Base-by-base conservation (phyloP, 2,888 invertebrate genomes). In the Cactoblastis cactorum region DNA sequence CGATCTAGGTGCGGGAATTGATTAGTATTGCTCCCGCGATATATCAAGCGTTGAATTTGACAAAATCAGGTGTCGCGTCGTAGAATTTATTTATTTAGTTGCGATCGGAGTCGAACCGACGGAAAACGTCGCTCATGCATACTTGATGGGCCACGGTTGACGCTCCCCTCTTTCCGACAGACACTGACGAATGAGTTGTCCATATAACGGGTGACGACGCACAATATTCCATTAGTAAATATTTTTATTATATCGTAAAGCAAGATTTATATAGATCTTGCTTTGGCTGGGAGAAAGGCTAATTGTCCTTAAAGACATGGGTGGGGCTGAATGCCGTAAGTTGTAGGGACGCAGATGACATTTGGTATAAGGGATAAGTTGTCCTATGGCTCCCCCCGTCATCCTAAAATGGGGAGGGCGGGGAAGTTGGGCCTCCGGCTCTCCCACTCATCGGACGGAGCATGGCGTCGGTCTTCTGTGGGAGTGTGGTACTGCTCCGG, bases 91-190 rank as follows among this genome's bases (percentile, higher is more conserved):
- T 52, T 53, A 55, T 53, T 56, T 55, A 56, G 56, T 53, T 52
- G 49, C 51, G 50, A 53, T 57, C 43, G 49, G 52, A 57, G 54
- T 51, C 54, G 45, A 39, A 38, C 49, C 43, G 53, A 57, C 76
- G 78, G 80, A 79, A 77, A 67, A 71, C 67, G 63, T 56, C 77
- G 67, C 65, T 75, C 79, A 73, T 74, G 75, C 70, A 77, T 75
- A 77, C 71, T 71, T 79, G 72, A 80, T 78, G 71, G 67, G 63
- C 67, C 69, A 63, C 61, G 65, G 69, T 68, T 54, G 64, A 61
- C 61, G 60, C 59, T 61, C 61, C 64, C 61, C 64, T 59, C 60
- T 62, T 68, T 67, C 67, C 67, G 57, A 50, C 57, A 49, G 57
- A 55, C 52, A 58, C 58, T 56, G 61, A 49, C 49, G 41, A 41